Percentiles rank a stretch among this genome's conserved stretches.
phyloP scores from a whole-genome alignment of 92 coral and sea anemone genomes.

The Scolanthus callimorphus region DNA sequence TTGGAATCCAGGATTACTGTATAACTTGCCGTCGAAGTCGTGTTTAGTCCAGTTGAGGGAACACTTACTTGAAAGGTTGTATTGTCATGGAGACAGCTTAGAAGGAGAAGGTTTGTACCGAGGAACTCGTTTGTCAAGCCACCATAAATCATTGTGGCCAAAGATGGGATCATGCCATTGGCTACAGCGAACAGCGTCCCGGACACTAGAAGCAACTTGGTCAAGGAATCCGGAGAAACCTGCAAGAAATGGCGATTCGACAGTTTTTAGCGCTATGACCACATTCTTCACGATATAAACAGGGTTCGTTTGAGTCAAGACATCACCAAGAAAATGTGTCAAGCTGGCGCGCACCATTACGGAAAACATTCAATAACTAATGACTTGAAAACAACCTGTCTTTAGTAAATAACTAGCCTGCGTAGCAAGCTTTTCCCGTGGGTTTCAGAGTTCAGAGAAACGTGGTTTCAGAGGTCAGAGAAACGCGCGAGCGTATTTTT shows the following conservation, averaged over 20 bases:
- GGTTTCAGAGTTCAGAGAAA: too few species aligned
- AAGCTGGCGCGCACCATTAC: neutral
- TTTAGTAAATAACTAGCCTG: too few species aligned
- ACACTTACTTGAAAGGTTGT: neutral
- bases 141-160: conserved; percentile 84
- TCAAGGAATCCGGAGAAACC: conserved; percentile 54
- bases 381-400: too few species aligned
- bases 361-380: too few species aligned
- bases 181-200: conserved; percentile 89
- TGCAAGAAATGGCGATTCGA: too few species aligned
- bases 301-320: too few species aligned
- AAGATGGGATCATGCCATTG: conserved; percentile 87
- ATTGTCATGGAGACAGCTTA: conserved; percentile 14
- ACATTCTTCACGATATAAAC: too few species aligned
- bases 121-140: conserved; percentile 76
- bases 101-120: conserved; percentile 13
- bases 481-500: too few species aligned
- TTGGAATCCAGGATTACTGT: conserved; percentile 5
- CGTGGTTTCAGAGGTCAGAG: too few species aligned
- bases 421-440: too few species aligned
- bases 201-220: conserved; percentile 73
- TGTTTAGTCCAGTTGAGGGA: too few species aligned
- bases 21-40: neutral
- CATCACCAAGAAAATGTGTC: neutral
- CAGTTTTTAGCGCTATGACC: too few species aligned